Percentiles rank a stretch among this genome's conserved stretches.
These are phyloP conservation scores for Drosophila teissieri DNA, from an alignment of 1,140 invertebrate genomes.

Conservation along the genomic window DNA sequence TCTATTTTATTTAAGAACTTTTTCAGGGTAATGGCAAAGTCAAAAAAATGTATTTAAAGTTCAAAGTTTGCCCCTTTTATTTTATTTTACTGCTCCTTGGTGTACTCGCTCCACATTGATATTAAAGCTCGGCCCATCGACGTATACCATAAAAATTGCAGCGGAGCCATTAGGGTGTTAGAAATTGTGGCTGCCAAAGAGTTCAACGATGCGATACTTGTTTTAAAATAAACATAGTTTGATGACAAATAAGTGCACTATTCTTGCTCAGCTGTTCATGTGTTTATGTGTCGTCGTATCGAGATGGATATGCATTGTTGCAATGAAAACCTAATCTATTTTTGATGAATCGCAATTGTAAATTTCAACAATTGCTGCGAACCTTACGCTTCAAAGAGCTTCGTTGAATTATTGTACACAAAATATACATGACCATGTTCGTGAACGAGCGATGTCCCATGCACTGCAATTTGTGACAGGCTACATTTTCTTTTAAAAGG, in stretches of 20 bases:
- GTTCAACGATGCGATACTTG: conserved; percentile 20
- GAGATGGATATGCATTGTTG: conserved; percentile 45
- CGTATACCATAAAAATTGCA: neutral
- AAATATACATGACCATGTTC: conserved; percentile 15
- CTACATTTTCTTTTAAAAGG: neutral
- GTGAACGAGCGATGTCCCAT: conserved; percentile 11
- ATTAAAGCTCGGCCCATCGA: conserved; percentile 4
- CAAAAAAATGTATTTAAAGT: conserved; percentile 70
- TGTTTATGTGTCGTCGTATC: conserved; percentile 30
- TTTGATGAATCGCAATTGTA: conserved; percentile 77
- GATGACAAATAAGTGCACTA: conserved; percentile 36
- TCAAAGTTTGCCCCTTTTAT: conserved; percentile 40
- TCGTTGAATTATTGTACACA: conserved; percentile 43
- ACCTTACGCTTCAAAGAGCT: conserved; percentile 40
- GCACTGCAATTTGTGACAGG: neutral
- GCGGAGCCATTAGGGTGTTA: conserved; percentile 12
- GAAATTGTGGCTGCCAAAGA: conserved; percentile 16
- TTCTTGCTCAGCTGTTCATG: conserved; percentile 18
- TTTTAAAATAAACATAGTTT: conserved; percentile 58
- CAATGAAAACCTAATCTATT: conserved; percentile 75
- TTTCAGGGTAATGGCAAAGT: conserved; percentile 47
- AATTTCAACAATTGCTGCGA: conserved; percentile 61
- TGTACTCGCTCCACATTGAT: conserved; percentile 1
- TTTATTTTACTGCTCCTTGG: conserved; percentile 42
- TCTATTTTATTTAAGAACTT: conserved; percentile 69